phyloP scores from a whole-genome alignment of 2,113 vertebrate genomes.

The Aphelocoma coerulescens region DNA sequence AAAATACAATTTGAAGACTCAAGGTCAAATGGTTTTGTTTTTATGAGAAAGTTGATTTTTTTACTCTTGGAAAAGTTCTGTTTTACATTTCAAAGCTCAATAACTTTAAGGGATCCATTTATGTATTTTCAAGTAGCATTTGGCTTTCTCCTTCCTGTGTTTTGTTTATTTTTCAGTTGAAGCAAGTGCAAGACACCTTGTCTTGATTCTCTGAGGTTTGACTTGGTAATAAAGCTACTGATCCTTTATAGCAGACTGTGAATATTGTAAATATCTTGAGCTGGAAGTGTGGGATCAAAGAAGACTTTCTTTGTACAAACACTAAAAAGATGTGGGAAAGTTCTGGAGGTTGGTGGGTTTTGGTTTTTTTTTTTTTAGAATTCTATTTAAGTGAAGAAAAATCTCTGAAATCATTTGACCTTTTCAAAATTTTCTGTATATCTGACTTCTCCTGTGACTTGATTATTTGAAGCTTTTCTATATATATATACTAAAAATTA shows the following conservation, averaged over 20 bases:
- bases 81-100: constrained; percentile 9
- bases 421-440: constrained; percentile 25
- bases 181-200: neutral
- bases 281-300: constrained; percentile 14
- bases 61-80: neutral
- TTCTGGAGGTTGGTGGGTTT: neutral
- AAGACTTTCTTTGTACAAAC: neutral
- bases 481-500: neutral
- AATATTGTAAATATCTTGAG: constrained; percentile 52
- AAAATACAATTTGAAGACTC: neutral
- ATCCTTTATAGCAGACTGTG: constrained; percentile 44
- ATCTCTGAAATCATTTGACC: constrained; percentile 53
- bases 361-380: neutral
- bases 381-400: constrained; percentile 37
- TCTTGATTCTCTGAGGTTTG: neutral
- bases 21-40: constrained; percentile 58
- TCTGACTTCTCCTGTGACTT: constrained; percentile 29
- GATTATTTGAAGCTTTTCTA: neutral
- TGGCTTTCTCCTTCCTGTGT: neutral
- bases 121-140: neutral
- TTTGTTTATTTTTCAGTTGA: neutral
- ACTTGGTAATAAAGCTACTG: constrained; percentile 20
- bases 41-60: neutral
- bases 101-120: neutral
- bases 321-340: neutral